These are phyloP conservation scores for Neoarius graeffei DNA, from an alignment of 2,113 vertebrate genomes.

Conservation along the genomic window DNA sequence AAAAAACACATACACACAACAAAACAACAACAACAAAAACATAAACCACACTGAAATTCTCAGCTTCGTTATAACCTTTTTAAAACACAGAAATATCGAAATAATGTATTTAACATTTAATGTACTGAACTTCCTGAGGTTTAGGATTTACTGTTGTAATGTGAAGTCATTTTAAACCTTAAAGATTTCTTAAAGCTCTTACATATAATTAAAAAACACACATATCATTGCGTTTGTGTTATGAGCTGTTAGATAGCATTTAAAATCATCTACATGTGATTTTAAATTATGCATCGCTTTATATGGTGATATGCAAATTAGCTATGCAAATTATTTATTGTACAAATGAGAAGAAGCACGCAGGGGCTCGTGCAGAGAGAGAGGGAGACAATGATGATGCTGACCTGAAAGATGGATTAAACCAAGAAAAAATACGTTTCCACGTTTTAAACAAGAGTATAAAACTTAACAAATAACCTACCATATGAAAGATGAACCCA, in stretches of 20 bases:
- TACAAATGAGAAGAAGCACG: background rate
- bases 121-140: background rate
- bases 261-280: background rate
- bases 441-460: background rate
- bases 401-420: background rate
- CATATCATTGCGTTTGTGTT: background rate
- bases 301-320: background rate
- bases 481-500: slow-evolving; percentile 66
- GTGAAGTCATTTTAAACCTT: background rate
- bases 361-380: background rate
- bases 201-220: too few species aligned
- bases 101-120: background rate
- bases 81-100: background rate
- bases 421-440: background rate
- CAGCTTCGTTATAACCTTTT: background rate
- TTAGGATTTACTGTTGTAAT: background rate
- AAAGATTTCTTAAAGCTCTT: background rate
- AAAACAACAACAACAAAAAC: background rate
- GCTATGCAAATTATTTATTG: background rate
- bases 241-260: background rate
- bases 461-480: slow-evolving; percentile 57
- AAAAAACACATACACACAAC: background rate
- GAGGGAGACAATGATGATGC: background rate
- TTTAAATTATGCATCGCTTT: background rate
- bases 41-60: too few species aligned